Percentiles rank a stretch among this genome's conserved stretches.
Evolutionary conservation across 2,888 invertebrate species (phyloP).

Genomic region (Caenorhabditis sulstoni): DNA sequence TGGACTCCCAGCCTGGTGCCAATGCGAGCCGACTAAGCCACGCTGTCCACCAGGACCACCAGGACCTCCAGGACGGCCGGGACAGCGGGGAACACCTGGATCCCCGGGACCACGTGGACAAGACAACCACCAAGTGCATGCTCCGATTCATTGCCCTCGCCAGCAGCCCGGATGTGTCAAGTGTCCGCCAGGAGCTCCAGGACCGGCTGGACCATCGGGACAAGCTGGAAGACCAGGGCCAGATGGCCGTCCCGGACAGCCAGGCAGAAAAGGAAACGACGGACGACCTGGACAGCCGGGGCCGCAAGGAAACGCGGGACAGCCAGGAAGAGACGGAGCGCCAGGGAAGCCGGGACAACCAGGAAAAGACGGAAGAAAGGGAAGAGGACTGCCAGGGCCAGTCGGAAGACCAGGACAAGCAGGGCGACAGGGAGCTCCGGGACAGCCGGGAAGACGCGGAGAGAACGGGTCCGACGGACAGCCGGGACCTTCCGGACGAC

Average conservation of each 20-base stretch:
- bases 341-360: conserved; percentile 61
- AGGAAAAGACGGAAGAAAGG: conserved; percentile 61
- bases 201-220: conserved; percentile 48
- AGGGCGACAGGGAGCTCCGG: conserved; percentile 54
- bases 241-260: conserved; percentile 63
- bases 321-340: conserved; percentile 57
- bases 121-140: conserved; percentile 66
- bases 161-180: conserved; percentile 63
- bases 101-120: conserved; percentile 68
- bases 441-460: conserved; percentile 63
- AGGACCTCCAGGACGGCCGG: conserved; percentile 71
- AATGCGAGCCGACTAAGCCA: conserved; percentile 72
- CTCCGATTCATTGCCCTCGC: conserved; percentile 67
- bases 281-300: conserved; percentile 61
- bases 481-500: conserved; percentile 57
- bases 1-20: conserved; percentile 72
- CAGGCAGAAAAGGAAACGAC: conserved; percentile 57
- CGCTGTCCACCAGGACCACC: conserved; percentile 71
- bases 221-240: conserved; percentile 68
- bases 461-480: conserved; percentile 63
- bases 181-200: conserved; percentile 65
- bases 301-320: conserved; percentile 61
- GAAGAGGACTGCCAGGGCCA: conserved; percentile 50
- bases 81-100: conserved; percentile 66
- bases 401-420: conserved; percentile 44